Evolutionary conservation across 2,113 vertebrate species (phyloP).

Genomic region (Prinia subflava): DNA sequence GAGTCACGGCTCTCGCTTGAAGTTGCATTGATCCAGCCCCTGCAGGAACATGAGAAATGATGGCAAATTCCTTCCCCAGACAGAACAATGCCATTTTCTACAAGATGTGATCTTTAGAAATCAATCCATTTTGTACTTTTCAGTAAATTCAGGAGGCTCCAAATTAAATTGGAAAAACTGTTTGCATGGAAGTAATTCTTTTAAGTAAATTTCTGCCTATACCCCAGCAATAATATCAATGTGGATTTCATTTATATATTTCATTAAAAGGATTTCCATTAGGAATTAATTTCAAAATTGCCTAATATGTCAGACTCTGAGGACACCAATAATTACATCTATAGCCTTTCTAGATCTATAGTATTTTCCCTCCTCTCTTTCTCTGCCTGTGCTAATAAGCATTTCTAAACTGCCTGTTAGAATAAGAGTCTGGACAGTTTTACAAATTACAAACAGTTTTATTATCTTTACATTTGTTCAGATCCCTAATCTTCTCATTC

Average conservation of each 20-base stretch:
- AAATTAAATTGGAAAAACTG: constrained; percentile 15
- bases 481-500: not conserved
- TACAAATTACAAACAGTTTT: not conserved
- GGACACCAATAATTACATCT: not conserved
- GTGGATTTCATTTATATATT: not conserved
- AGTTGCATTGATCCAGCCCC: not conserved
- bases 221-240: not conserved
- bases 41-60: not conserved
- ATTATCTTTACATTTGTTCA: not conserved
- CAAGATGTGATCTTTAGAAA: not conserved
- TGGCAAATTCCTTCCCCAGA: not conserved
- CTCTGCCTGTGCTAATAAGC: not conserved
- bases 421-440: not conserved
- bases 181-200: not conserved
- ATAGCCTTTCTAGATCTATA: not conserved
- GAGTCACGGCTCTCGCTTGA: not conserved
- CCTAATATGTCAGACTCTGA: not conserved
- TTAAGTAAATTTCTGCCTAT: not conserved
- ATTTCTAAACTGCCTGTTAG: not conserved
- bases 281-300: not conserved
- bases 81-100: not conserved
- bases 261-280: constrained; percentile 11
- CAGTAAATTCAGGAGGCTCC: not conserved
- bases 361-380: not conserved
- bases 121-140: not conserved